These are phyloP conservation scores for Drosophila bocki DNA, from an alignment of 1,140 invertebrate genomes.

Conservation along the genomic window DNA sequence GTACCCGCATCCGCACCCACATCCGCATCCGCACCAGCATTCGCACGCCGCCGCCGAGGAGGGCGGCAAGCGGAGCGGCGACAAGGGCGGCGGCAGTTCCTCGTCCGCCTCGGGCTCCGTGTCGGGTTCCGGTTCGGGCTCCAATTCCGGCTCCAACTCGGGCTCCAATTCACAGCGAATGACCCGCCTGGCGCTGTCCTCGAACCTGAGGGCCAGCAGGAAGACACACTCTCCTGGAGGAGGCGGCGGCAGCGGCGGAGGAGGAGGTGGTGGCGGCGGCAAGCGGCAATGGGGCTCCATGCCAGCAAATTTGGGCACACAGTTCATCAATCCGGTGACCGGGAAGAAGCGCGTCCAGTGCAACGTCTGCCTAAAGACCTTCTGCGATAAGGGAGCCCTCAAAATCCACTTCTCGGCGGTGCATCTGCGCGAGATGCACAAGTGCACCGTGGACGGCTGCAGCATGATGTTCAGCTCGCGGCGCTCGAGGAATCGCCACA, in stretches of 20 bases:
- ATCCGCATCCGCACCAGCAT: conserved; percentile 16
- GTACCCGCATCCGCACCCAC: conserved; percentile 2
- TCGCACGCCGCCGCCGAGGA: conserved; percentile 3
- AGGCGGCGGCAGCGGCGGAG: conserved; percentile 85
- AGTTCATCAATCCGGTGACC: conserved; percentile 95
- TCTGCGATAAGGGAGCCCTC: conserved; percentile 99
- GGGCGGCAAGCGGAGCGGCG: conserved; percentile 3
- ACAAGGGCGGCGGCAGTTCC: conserved; percentile 43
- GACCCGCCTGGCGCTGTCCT: conserved; percentile 49
- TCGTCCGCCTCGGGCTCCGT: conserved; percentile 44
- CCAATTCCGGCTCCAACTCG: conserved; percentile 18
- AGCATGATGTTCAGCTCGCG: conserved; percentile 99
- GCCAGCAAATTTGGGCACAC: conserved; percentile 94
- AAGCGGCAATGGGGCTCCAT: conserved; percentile 96
- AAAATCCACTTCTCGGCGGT: conserved; percentile 99
- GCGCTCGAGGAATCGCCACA: conserved; percentile 97
- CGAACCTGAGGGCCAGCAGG: conserved; percentile 84
- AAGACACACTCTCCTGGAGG: conserved; percentile 91
- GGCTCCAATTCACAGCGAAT: conserved; percentile 50
- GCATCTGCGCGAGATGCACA: conserved; percentile 99
- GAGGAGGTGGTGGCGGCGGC: conserved; percentile 7
- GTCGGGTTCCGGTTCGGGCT: conserved; percentile 16
- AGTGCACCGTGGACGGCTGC: conserved; percentile 99
- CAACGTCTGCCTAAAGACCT: conserved; percentile 99
- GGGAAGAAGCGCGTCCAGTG: conserved; percentile 99